Base-by-base conservation (phyloP, 1,140 invertebrate genomes). In the Amyelois transitella region DNA sequence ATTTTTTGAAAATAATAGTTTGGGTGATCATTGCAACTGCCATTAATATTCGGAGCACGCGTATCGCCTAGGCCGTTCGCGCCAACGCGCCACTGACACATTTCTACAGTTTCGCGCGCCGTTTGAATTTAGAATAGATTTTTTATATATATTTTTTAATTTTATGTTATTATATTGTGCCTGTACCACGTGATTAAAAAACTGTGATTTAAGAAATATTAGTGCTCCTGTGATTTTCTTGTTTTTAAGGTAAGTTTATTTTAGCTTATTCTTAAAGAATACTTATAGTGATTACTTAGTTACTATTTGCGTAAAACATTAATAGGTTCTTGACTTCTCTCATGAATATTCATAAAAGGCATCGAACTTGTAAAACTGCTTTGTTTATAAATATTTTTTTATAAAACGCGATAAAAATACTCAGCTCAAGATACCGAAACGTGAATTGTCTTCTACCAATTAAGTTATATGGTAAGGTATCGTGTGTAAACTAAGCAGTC, bases 101-200 rank as follows among this genome's bases (percentile, higher is more conserved):
- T 83, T 86, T 86, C 75, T 84, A 69, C 67, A 60, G 66, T 71
- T 76, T 73, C 70, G 80, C 77, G 83, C 81, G 83, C 75, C 64
- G 72, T 77, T 81, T 81, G 83, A 86, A 86, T 86, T 83, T 83
- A 79, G 77, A 86, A 84, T 72, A 79, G 79, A 72, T 81, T 74
- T 77, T 59, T 22, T 71, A 60, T 75, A n/a, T n/a, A 81, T 81
- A 75, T 76, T 69, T 70, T 77, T 73, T 53, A 60, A 64, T 62
- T 78, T 70, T 64, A 77, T 81, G 77, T 62, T 76, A 69, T 73
- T 49, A 60, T 72, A 44, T 72, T 63, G 66, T 72, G 67, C 66
- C 67, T 64, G 64, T 58, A 62, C 64, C 67, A 75, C 64, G 72
- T 77, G 69, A 45, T 51, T 53, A 57, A 48, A 66, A 71, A 57